Conservation (phyloP, 2,113 vertebrate genomes). For the Junco hyemalis region DNA sequence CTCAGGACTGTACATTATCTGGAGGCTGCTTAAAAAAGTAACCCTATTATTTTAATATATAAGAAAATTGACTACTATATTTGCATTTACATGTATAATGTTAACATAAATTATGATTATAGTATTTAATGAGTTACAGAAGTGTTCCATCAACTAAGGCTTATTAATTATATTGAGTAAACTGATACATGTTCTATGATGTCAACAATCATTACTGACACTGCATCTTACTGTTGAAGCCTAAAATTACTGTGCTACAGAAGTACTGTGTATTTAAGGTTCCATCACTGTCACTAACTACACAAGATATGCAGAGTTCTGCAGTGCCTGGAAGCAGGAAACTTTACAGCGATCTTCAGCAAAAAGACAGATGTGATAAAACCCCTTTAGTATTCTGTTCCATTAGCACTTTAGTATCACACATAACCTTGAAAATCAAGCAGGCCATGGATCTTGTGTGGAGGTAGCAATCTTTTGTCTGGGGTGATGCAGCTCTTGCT, state of each 20-base stretch:
- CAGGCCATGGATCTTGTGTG: neutral
- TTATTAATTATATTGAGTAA: neutral
- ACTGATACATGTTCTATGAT: neutral
- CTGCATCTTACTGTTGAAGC: neutral
- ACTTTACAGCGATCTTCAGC: neutral
- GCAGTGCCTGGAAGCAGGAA: neutral
- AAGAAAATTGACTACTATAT: neutral
- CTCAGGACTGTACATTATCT: neutral
- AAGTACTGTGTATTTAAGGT: neutral
- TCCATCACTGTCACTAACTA: neutral
- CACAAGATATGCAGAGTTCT: neutral
- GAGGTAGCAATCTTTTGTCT: neutral
- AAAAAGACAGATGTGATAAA: neutral
- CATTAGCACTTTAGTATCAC: neutral
- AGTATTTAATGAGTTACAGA: constrained; percentile 34
- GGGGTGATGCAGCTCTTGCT: neutral
- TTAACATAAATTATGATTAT: neutral
- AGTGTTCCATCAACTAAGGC: neutral
- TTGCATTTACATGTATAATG: constrained; percentile 21
- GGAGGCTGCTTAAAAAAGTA: constrained; percentile 12
- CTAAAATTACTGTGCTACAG: neutral
- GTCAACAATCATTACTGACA: neutral
- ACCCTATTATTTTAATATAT: neutral
- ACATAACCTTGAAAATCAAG: neutral
- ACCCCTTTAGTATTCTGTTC: neutral